phyloP scores from a whole-genome alignment of 2,113 vertebrate genomes.

The Leuciscus idus region DNA sequence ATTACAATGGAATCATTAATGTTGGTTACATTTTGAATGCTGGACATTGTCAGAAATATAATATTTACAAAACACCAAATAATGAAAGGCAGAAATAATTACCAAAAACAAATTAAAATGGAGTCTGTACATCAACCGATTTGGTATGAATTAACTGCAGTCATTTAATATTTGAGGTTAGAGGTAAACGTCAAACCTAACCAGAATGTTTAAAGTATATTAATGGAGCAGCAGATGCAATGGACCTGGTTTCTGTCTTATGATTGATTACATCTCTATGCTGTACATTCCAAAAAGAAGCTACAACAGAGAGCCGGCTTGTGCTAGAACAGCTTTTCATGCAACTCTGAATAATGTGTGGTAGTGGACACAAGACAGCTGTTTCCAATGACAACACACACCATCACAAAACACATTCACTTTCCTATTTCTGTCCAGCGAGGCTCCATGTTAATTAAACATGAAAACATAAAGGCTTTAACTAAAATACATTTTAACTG shows the following conservation, averaged over 20 bases:
- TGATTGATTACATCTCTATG: background rate
- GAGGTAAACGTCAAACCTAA: background rate
- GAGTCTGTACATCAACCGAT: background rate
- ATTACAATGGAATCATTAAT: background rate
- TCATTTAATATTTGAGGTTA: background rate
- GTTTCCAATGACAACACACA: constrained; percentile 44
- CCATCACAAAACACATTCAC: background rate
- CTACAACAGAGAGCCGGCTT: constrained; percentile 28
- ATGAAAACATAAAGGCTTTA: background rate
- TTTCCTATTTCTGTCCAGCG: background rate
- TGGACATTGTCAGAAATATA: background rate
- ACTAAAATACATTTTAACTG: background rate
- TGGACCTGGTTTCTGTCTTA: constrained; percentile 12
- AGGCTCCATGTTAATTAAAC: background rate
- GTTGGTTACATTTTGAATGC: too few relatives aligned
- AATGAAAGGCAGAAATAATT: background rate
- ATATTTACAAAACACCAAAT: background rate
- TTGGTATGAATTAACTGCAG: background rate
- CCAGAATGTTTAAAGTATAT: background rate
- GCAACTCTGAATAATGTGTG: constrained; percentile 6
- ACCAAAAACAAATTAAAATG: background rate
- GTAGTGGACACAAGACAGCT: constrained; percentile 40
- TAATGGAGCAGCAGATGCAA: background rate
- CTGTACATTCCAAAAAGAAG: constrained; percentile 50
- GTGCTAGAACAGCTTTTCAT: constrained; percentile 37